Evolutionary conservation across 1,140 invertebrate genomes (phyloP).

Genomic region (Drosophila aff.): DNA sequence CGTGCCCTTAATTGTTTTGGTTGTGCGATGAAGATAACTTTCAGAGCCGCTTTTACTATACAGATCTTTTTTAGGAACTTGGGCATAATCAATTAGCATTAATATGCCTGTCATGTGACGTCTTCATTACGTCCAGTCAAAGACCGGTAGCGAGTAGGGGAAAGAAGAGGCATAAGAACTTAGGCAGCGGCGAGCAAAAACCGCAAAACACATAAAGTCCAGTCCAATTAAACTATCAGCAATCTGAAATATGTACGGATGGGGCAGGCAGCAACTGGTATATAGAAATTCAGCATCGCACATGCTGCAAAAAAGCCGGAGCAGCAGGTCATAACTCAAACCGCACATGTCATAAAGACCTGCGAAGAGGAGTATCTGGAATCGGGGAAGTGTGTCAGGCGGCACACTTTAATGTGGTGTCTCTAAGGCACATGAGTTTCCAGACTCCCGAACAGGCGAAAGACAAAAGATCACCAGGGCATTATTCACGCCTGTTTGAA

Average conservation of each 20-base stretch:
- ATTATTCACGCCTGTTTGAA: constrained; percentile 77
- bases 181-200: constrained; percentile 27
- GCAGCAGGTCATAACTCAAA: constrained; percentile 41
- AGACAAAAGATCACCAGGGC: constrained; percentile 62
- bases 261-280: constrained; percentile 7
- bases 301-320: constrained; percentile 43
- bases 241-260: constrained; percentile 62
- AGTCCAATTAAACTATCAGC: constrained; percentile 78
- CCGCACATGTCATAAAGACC: constrained; percentile 71
- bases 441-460: constrained; percentile 50
- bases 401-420: constrained; percentile 75
- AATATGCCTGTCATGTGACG: constrained; percentile 62
- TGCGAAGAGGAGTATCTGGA: constrained; percentile 9
- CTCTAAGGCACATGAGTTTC: constrained; percentile 47
- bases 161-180: constrained; percentile 6
- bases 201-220: constrained; percentile 58
- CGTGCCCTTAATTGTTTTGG: background rate
- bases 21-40: constrained; percentile 37
- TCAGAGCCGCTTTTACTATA: constrained; percentile 13
- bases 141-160: constrained; percentile 61
- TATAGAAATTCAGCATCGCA: constrained; percentile 36
- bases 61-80: constrained; percentile 25
- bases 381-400: constrained; percentile 65
- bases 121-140: constrained; percentile 67
- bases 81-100: constrained; percentile 64